Evolutionary conservation across 2,888 invertebrate species (phyloP).

Genomic region (Furcula furcula): DNA sequence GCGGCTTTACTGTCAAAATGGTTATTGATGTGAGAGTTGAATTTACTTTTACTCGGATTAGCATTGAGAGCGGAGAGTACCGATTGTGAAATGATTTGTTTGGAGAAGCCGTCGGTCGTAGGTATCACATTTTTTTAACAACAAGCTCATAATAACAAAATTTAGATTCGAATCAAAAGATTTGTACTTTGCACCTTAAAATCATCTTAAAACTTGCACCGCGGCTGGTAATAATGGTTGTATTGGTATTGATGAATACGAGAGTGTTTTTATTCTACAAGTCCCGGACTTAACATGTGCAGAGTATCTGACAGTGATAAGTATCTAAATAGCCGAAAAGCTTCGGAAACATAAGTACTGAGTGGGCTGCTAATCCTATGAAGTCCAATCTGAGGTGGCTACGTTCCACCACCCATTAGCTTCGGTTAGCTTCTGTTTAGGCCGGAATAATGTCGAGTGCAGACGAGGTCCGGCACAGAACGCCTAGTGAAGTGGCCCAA

Average conservation of each 20-base stretch:
- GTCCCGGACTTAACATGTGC: no score
- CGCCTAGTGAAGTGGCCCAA: constrained; percentile 19
- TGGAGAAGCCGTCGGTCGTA: constrained; percentile 5
- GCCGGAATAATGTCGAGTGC: constrained; percentile 35
- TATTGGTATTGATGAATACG: constrained; percentile 20
- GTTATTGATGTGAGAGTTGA: constrained; percentile 71
- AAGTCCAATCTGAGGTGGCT: constrained; percentile 50
- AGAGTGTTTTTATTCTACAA: constrained; percentile 1
- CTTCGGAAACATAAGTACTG: constrained; percentile 14
- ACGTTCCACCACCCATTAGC: constrained; percentile 58
- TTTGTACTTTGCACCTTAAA: no score
- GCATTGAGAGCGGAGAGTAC: constrained; percentile 30
- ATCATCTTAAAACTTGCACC: no score
- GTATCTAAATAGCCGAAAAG: constrained; percentile 19
- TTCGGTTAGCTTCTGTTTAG: constrained; percentile 48
- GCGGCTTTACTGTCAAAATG: constrained; percentile 71
- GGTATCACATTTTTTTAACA: constrained; percentile 21
- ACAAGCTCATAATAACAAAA: constrained; percentile 15
- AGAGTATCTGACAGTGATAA: no score
- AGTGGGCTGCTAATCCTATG: constrained; percentile 46
- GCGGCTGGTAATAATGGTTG: constrained; percentile 10
- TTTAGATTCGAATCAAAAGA: not conserved
- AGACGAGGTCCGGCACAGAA: constrained; percentile 12
- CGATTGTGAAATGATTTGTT: constrained; percentile 22
- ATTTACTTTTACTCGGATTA: constrained; percentile 70